These are phyloP conservation scores for Turdus rufiventris DNA, from an alignment of 2,113 vertebrate genomes.

Conservation along the genomic window DNA sequence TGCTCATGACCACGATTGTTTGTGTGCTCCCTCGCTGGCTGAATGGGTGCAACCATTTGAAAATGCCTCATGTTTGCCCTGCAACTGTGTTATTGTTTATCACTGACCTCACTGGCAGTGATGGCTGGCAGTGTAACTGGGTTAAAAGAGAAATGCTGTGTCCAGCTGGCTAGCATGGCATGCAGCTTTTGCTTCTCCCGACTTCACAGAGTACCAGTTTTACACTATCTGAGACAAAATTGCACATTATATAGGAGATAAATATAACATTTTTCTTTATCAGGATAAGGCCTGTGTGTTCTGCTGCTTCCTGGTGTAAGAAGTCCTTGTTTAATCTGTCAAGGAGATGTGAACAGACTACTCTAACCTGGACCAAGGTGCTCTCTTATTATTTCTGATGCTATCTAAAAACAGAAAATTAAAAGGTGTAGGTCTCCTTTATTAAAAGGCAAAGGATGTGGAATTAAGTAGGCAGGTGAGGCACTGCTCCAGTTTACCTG, in stretches of 20 bases:
- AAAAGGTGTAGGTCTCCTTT: neutral
- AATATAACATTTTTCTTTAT: neutral
- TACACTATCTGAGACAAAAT: neutral
- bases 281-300: neutral
- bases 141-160: neutral
- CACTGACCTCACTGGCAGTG: neutral
- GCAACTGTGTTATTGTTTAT: neutral
- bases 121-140: neutral
- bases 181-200: neutral
- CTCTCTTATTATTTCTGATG: neutral
- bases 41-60: constrained; percentile 13
- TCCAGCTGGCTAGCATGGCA: neutral
- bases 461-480: neutral
- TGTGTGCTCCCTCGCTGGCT: neutral
- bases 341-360: neutral
- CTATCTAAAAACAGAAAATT: neutral
- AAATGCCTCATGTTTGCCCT: neutral
- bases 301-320: neutral
- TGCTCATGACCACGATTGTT: neutral
- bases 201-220: neutral
- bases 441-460: neutral
- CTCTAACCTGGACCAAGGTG: neutral
- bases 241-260: neutral
- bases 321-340: neutral
- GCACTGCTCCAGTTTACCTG: neutral